Percentiles rank a stretch among this genome's conserved stretches.
phyloP scores from a whole-genome alignment of 2,113 vertebrate species.

The Micromys minutus region DNA sequence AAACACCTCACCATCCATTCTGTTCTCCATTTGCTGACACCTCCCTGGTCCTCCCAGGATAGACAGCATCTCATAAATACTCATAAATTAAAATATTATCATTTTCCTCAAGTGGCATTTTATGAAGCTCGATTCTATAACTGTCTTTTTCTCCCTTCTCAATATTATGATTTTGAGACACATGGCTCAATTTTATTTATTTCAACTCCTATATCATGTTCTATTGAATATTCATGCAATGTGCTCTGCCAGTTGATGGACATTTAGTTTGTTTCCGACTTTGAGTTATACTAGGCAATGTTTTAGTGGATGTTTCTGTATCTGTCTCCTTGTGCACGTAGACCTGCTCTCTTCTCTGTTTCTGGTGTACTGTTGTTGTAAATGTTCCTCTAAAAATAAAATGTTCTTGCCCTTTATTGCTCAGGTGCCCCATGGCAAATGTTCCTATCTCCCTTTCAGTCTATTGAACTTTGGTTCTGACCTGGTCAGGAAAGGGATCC shows the following conservation, averaged over 20 bases:
- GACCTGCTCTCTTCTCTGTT: not conserved
- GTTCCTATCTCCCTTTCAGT: conserved; percentile 54
- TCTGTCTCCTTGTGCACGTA: conserved; percentile 41
- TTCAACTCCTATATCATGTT: conserved; percentile 52
- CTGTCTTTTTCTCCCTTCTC: not conserved
- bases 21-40: not conserved
- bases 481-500: conserved; percentile 40
- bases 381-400: conserved; percentile 53
- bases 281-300: conserved; percentile 32
- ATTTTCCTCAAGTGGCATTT: conserved; percentile 52
- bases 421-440: conserved; percentile 44
- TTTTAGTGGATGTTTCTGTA: conserved; percentile 49
- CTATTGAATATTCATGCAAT: conserved; percentile 53
- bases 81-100: conserved; percentile 15
- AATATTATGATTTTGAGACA: conserved; percentile 54
- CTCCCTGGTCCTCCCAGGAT: not conserved
- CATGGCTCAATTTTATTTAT: conserved; percentile 59
- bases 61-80: not conserved
- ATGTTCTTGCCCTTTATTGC: conserved; percentile 47
- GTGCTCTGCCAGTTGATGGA: conserved; percentile 14
- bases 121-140: conserved; percentile 25
- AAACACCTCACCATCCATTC: not conserved
- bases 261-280: conserved; percentile 38
- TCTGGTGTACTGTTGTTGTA: conserved; percentile 35
- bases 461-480: conserved; percentile 45